Percentiles rank a stretch among this genome's conserved stretches.
These are phyloP conservation scores for Echeneis naucrates DNA, from an alignment of 2,797 vertebrate species.

Conservation along the genomic window DNA sequence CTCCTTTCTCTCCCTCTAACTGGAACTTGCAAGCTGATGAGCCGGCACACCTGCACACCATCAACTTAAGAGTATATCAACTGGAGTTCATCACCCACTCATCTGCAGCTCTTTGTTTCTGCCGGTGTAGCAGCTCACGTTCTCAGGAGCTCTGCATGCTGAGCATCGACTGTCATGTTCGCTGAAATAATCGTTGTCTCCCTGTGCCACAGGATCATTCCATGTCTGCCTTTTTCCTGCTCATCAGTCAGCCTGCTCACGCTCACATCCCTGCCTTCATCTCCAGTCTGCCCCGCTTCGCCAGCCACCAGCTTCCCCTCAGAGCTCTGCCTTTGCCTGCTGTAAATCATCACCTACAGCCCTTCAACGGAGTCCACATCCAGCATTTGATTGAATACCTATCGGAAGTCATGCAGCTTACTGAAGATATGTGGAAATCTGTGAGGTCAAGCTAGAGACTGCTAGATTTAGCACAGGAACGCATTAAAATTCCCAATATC, in stretches of 20 bases:
- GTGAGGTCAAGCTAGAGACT: not conserved
- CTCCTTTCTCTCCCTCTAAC: not conserved
- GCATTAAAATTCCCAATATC: not conserved
- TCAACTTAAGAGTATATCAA: not conserved
- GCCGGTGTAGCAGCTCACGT: not conserved
- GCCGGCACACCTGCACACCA: constrained; percentile 16
- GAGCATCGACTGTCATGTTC: constrained; percentile 23
- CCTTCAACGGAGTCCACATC: not conserved
- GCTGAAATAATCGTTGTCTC: constrained; percentile 18
- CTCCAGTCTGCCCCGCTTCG: no score
- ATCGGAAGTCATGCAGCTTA: not conserved
- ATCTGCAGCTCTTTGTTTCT: constrained; percentile 5
- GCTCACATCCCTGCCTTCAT: not conserved
- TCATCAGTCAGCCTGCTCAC: not conserved
- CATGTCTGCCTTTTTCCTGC: constrained; percentile 16
- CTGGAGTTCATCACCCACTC: constrained; percentile 1
- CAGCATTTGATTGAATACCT: not conserved
- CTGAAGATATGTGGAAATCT: not conserved
- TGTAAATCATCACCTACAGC: not conserved
- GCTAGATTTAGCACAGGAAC: not conserved
- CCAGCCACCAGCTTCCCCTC: not conserved
- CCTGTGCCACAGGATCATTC: constrained; percentile 13
- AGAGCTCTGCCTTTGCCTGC: not conserved
- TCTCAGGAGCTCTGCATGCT: not conserved
- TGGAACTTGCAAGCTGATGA: not conserved